Evolutionary conservation across 37 sponge, comb jelly and placozoan species (phyloP).

Genomic region (Crambe crambe): DNA sequence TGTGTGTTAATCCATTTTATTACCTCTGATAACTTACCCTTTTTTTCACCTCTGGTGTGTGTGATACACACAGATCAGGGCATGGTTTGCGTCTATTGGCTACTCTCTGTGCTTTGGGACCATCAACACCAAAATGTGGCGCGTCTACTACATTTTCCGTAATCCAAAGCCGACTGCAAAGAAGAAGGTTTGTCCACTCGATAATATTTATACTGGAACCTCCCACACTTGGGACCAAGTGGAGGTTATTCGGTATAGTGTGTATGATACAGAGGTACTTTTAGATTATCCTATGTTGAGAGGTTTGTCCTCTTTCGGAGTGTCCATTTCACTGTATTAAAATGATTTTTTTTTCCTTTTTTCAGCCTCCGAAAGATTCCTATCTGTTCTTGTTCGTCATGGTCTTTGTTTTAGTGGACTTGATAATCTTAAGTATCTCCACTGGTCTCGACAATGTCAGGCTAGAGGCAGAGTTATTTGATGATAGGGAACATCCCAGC

Average conservation of each 20-base stretch:
- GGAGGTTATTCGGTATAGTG: neutral
- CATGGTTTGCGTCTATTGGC: slow-evolving; percentile 33
- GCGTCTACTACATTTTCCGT: slow-evolving; percentile 46
- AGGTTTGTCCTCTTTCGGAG: too few species aligned
- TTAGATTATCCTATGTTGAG: too few species aligned
- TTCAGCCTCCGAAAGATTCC: slow-evolving; percentile 47
- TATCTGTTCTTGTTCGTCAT: slow-evolving; percentile 30
- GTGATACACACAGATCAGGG: slow-evolving; percentile 29
- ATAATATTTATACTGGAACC: too few species aligned
- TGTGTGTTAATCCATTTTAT: too few species aligned
- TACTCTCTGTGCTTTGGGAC: slow-evolving; percentile 47
- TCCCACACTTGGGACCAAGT: too few species aligned
- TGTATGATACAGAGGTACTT: neutral
- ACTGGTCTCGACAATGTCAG: neutral
- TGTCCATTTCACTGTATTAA: neutral
- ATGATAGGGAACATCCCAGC: neutral
- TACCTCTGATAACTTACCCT: too few species aligned
- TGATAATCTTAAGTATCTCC: neutral
- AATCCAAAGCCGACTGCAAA: slow-evolving; percentile 23
- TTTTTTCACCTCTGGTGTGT: too few species aligned
- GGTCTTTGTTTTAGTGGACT: slow-evolving; percentile 25
- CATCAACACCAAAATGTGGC: slow-evolving; percentile 55
- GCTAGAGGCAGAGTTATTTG: neutral
- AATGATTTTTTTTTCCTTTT: neutral
- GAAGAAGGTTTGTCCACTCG: slow-evolving; percentile 12